phyloP scores from a whole-genome alignment of 2,797 vertebrate species.

The Sebastiscus tertius region DNA sequence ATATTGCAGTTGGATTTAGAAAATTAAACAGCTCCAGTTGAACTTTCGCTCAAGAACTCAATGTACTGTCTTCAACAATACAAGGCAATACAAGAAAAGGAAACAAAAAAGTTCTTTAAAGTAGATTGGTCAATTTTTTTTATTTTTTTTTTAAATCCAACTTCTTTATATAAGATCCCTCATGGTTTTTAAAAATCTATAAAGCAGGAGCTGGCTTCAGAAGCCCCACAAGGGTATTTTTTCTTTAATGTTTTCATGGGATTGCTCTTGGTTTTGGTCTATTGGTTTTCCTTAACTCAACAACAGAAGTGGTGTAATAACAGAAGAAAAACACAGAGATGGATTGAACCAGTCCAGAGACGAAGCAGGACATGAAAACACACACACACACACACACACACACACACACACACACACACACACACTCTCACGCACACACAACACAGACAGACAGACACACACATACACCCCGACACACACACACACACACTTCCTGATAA shows the following conservation, averaged over 20 bases:
- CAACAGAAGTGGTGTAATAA: conserved; percentile 54
- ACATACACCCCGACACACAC: not conserved
- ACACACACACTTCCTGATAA: conserved; percentile 33
- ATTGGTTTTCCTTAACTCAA: conserved; percentile 52
- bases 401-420: not conserved
- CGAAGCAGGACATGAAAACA: conserved; percentile 33
- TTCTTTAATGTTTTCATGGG: conserved; percentile 27
- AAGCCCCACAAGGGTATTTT: conserved; percentile 1
- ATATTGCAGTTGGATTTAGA: conserved; percentile 32
- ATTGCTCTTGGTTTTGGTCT: conserved; percentile 44
- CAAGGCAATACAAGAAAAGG: not conserved
- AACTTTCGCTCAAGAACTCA: conserved; percentile 28
- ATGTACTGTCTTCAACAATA: conserved; percentile 12
- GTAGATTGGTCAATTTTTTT: not conserved
- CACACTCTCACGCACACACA: not conserved
- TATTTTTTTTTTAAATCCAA: not conserved
- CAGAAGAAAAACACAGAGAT: conserved; percentile 45
- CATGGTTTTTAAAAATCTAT: conserved; percentile 18
- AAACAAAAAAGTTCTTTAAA: not conserved
- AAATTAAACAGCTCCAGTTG: conserved; percentile 34
- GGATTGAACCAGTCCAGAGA: conserved; percentile 45
- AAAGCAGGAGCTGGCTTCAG: conserved; percentile 8
- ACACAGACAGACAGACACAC: not conserved
- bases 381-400: not conserved
- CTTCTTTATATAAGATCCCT: not conserved